Base-by-base conservation (phyloP, 2,113 vertebrate genomes). In the Orycteropus afer region DNA sequence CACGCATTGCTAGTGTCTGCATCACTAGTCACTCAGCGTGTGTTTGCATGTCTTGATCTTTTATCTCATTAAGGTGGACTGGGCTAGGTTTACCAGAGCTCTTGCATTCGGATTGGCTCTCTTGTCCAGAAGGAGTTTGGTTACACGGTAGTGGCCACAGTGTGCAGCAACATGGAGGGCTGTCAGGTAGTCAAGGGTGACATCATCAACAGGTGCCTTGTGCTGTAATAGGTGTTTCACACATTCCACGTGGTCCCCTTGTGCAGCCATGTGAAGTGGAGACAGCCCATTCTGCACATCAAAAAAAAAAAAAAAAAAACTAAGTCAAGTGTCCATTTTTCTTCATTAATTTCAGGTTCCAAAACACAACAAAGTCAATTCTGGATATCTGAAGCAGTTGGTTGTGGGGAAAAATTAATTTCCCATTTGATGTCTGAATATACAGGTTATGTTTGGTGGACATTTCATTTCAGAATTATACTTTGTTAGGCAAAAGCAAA, bases 81-180 rank as follows among this genome's bases (percentile, higher is more conserved):
- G 88, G 61, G 94, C 77, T 81, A 85, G 86, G 55, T 97, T 98
- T 98, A 99, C 99, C 99, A 99, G 98, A 29, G 99, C 99, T 55
- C 99, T 99, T 93, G 99, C 99, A 6, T 99, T 99, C 49, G 99
- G 99, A 96, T 99, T 99, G 98, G 99, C 99, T 97, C 99, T 99
- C 98, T 99, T 99, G 98, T 99, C 99, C 98, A 99, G 99, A 17
- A 99, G 99, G 67, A 99, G 99, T 85, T 99, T 99, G 98, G 99
- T 99, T 94, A 99, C 99, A 3, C 99, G 98, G 97, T 99, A 99
- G 98, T 99, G 99, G 5, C 99, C 99, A 0, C 99, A 99, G 98
- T 99, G 99, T 0, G 99, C 99, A 0, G 99, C 99, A 90, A 99
- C 99, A 0, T 99, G 99, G 17, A 99, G 98, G 1, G 99, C 99